Percentiles rank a stretch among this genome's conserved stretches.
Conservation (phyloP, 1,140 invertebrate genomes). For the Hypsibius dujardini region DNA sequence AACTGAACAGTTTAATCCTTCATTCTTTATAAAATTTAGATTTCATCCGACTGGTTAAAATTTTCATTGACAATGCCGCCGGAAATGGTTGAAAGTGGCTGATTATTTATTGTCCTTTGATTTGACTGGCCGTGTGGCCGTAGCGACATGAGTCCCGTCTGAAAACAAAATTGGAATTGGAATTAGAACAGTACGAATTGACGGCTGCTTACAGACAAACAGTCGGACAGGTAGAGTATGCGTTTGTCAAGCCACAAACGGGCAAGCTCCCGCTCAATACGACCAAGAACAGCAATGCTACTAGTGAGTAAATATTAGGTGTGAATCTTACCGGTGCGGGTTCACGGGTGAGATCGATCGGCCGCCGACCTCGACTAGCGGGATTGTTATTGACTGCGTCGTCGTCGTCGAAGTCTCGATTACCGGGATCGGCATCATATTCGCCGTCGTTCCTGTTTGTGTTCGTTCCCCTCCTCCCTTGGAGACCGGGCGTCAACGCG, state of each 20-base stretch:
- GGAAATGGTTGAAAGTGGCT: not conserved
- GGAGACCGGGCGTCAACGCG: not conserved
- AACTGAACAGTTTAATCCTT: too few species aligned
- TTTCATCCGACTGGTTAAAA: not conserved
- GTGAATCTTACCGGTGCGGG: constrained; percentile 16
- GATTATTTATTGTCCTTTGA: not conserved
- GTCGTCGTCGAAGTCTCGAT: not conserved
- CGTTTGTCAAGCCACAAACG: not conserved
- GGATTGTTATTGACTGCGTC: not conserved
- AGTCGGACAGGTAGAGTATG: not conserved
- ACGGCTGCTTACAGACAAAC: too few species aligned
- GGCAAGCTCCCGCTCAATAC: too few species aligned
- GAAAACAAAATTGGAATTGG: not conserved
- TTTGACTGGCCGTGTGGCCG: not conserved
- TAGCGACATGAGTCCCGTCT: not conserved
- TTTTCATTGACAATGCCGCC: constrained; percentile 13
- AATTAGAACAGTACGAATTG: too few species aligned
- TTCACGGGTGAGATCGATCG: not conserved
- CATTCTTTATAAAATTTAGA: too few species aligned
- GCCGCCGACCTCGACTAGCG: not conserved
- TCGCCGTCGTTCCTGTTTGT: too few species aligned
- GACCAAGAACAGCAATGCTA: too few species aligned
- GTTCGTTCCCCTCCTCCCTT: not conserved
- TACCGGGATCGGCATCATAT: not conserved
- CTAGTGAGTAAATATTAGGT: too few species aligned